Evolutionary conservation across 2,113 vertebrate genomes (phyloP).

Genomic region (Junco hyemalis): DNA sequence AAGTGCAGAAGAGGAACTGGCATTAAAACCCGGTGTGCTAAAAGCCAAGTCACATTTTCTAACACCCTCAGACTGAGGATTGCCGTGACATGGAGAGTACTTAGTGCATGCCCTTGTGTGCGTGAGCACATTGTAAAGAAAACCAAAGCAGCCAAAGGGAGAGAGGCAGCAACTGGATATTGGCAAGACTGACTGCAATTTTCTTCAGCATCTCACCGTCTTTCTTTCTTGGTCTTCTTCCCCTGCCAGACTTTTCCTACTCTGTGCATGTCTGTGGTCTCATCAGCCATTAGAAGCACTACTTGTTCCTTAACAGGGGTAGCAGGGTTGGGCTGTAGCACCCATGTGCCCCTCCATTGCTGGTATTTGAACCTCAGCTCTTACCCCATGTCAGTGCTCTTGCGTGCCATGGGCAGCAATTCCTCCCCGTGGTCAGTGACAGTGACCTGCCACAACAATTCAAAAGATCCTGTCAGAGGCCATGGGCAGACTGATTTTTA

Average conservation of each 20-base stretch:
- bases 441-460: not conserved
- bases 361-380: not conserved
- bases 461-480: not conserved
- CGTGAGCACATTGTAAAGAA: not conserved
- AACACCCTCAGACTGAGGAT: not conserved
- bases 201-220: not conserved
- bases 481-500: not conserved
- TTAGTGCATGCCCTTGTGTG: not conserved
- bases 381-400: not conserved
- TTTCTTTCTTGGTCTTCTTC: not conserved
- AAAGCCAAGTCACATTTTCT: not conserved
- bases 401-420: not conserved
- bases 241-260: not conserved
- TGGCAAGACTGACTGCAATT: not conserved
- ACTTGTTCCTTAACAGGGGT: not conserved
- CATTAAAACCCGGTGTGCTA: not conserved
- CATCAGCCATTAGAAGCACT: not conserved
- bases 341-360: accelerated
- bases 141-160: not conserved
- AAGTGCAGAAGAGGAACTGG: not conserved
- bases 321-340: not conserved
- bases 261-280: not conserved
- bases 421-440: not conserved
- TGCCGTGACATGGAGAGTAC: not conserved
- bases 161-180: not conserved